phyloP scores from a whole-genome alignment of 2,888 invertebrate species.

The Ethmia dodecea region DNA sequence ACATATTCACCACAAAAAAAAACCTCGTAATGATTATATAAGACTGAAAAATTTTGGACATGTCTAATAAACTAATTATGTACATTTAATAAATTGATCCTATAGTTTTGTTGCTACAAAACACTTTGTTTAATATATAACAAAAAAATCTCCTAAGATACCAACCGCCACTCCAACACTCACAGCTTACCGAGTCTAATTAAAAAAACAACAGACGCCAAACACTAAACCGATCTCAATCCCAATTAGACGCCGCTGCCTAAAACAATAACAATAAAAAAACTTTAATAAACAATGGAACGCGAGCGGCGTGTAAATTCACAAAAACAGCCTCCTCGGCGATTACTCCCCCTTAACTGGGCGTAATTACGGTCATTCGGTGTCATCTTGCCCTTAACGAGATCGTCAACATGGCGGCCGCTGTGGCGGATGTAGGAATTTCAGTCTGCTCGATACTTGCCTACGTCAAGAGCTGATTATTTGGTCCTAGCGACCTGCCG shows the following conservation, averaged over 20 bases:
- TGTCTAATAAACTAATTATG: too few species aligned
- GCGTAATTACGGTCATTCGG: constrained; percentile 69
- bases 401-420: constrained; percentile 46
- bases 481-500: too few species aligned
- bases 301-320: constrained; percentile 53
- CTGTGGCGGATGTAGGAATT: constrained; percentile 28
- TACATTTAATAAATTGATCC: too few species aligned
- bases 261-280: constrained; percentile 53
- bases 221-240: background rate
- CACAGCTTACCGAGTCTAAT: too few species aligned
- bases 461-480: background rate
- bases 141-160: too few species aligned
- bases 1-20: too few species aligned
- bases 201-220: too few species aligned
- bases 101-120: too few species aligned
- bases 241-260: constrained; percentile 35
- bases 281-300: constrained; percentile 66
- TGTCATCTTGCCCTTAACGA: constrained; percentile 71
- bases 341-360: constrained; percentile 60
- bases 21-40: too few species aligned
- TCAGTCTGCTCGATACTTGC: constrained; percentile 19
- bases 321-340: constrained; percentile 44
- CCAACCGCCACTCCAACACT: too few species aligned
- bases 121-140: too few species aligned
- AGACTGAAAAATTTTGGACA: too few species aligned